Conservation (phyloP, 2,113 vertebrate species). For the Synchiropus splendidus region DNA sequence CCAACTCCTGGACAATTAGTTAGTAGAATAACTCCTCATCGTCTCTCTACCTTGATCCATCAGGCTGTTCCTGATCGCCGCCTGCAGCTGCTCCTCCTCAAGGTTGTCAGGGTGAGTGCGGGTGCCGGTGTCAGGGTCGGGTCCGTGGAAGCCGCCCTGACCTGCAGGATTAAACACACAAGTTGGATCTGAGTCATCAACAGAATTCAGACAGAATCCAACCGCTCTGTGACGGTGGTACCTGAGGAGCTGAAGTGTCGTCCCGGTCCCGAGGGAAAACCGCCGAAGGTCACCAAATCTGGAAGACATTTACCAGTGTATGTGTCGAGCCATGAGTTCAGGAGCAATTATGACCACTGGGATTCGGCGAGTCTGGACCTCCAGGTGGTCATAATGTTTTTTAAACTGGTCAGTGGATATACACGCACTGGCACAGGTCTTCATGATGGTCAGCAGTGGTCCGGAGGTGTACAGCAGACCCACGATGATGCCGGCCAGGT, state of each 20-base stretch:
- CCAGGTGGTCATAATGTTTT: no score
- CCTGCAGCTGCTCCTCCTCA: constrained; percentile 78
- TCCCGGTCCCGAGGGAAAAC: constrained; percentile 19
- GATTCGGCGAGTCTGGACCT: no score
- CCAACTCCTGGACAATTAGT: no score
- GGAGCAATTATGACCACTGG: no score
- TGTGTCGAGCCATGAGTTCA: no score
- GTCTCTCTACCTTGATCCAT: constrained; percentile 66
- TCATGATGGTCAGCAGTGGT: constrained; percentile 78
- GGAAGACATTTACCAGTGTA: constrained; percentile 20
- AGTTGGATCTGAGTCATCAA: no score
- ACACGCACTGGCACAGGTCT: constrained; percentile 70
- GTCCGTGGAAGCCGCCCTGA: constrained; percentile 18
- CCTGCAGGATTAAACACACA: constrained; percentile 29
- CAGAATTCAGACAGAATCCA: no score
- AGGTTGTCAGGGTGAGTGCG: constrained; percentile 23
- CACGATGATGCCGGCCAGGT: constrained; percentile 88
- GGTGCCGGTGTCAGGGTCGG: constrained; percentile 4
- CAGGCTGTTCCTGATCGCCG: constrained; percentile 80
- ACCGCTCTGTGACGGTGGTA: constrained; percentile 13
- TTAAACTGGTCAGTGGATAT: no score
- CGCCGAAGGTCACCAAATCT: constrained; percentile 51
- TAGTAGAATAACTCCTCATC: no score
- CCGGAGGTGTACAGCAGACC: constrained; percentile 83
- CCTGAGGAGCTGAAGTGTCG: constrained; percentile 55